A percentile compares a stretch with the other conserved stretches of the same genome.
These are phyloP conservation scores for Glomeris maerens DNA, from an alignment of 1,140 invertebrate genomes.

Conservation along the genomic window DNA sequence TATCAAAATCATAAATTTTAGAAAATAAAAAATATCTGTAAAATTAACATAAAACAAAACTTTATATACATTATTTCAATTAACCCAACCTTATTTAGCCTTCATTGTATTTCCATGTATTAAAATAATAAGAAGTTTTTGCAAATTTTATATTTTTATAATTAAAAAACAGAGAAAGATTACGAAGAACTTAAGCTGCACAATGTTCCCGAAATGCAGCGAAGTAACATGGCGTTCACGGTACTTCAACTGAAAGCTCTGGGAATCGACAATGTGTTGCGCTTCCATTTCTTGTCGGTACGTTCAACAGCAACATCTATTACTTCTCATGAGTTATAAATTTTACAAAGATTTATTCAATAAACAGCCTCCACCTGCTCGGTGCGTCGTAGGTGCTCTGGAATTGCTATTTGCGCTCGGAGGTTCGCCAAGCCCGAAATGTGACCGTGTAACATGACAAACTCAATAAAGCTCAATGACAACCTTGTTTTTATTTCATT, in stretches of 20 bases:
- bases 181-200: constrained; percentile 51
- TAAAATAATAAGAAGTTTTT: too few species aligned
- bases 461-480: too few species aligned
- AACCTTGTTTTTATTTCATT: too few species aligned
- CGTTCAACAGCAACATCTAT: constrained; percentile 6
- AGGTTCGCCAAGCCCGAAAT: constrained; percentile 23
- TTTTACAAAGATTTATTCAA: background rate
- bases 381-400: constrained; percentile 67
- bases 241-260: constrained; percentile 88
- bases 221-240: constrained; percentile 68
- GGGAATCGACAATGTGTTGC: constrained; percentile 70
- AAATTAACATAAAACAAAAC: too few species aligned
- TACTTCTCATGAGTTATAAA: background rate
- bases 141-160: too few species aligned
- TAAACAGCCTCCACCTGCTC: constrained; percentile 60
- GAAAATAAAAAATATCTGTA: too few species aligned
- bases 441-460: background rate
- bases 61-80: too few species aligned
- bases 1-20: too few species aligned
- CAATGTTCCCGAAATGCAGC: constrained; percentile 82
- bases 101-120: too few species aligned
- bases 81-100: too few species aligned
- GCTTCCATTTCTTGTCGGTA: constrained; percentile 39
- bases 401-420: constrained; percentile 76
- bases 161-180: constrained; percentile 58